These are phyloP conservation scores for Tenebrio molitor DNA, from an alignment of 1,140 invertebrate genomes.

Conservation along the genomic window DNA sequence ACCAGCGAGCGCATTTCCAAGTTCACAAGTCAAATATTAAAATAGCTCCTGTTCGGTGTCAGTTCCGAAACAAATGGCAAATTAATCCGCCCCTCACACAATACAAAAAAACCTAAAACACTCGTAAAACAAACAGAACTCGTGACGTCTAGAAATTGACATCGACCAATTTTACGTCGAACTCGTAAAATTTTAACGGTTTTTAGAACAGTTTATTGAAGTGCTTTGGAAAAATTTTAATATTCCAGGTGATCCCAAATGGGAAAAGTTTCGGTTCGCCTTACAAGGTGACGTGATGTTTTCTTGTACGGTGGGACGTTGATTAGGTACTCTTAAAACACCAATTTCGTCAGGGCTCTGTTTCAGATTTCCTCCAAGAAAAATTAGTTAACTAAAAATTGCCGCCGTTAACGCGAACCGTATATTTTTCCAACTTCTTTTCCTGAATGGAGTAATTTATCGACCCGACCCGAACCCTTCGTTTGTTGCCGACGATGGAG, in stretches of 20 bases:
- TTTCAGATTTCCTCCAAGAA: constrained; percentile 29
- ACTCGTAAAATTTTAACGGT: constrained; percentile 31
- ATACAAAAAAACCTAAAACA: constrained; percentile 16
- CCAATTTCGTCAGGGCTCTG: constrained; percentile 20
- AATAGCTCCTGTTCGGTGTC: background rate
- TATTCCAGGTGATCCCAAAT: constrained; percentile 24
- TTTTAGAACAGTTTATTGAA: constrained; percentile 13
- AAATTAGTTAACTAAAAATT: constrained; percentile 40
- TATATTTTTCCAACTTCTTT: constrained; percentile 29
- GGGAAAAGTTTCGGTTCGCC: constrained; percentile 1
- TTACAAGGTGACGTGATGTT: constrained; percentile 1
- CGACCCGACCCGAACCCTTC: constrained; percentile 23
- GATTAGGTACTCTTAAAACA: constrained; percentile 25
- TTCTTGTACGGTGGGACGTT: background rate
- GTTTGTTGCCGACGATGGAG: background rate
- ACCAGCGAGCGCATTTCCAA: constrained; percentile 23
- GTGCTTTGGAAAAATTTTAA: constrained; percentile 35
- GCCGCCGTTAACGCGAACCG: constrained; percentile 23
- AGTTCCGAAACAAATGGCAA: background rate
- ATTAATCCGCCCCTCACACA: background rate
- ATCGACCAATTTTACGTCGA: constrained; percentile 9
- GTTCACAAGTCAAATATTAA: constrained; percentile 42
- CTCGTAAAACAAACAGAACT: too few species aligned
- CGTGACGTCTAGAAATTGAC: constrained; percentile 1
- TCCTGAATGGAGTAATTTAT: constrained; percentile 29